Base-by-base conservation (phyloP, 2,888 invertebrate genomes). In the Harpalus rufipes region DNA sequence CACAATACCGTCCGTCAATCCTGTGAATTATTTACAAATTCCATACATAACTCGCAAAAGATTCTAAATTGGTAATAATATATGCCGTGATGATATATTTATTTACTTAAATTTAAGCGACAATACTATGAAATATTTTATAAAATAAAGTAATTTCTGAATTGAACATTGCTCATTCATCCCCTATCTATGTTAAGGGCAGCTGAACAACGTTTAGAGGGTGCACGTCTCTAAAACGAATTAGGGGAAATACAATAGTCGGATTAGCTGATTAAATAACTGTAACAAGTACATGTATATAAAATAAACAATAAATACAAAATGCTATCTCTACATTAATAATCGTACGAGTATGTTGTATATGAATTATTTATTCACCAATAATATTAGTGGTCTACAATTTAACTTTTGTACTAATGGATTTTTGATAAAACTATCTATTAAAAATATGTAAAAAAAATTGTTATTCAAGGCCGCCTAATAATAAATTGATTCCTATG, bases 201-300 rank as follows among this genome's bases (percentile, higher is more conserved):
- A 59, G 59, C 14, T 14, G 59, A 21, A 16, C 16, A n/a, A 59
- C 16, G 59, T 7, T 59, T 59, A 7, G 5, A 51, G 44, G 44
- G 44, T 10, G 44, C 44, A 51, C 32, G 44, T 51, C 12, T 51
- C 10, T 51, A 63, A 5, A 63, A 8, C 25, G 63, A 63, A 25
- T 63, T 63, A 25, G 63, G 63, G 63, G 61, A 61, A 21, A 63
- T 12, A 63, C 32, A 63, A 63, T 63, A 25, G 25, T 12, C 25
- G 32, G 32, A 63, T 63, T 63, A 63, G 25, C 21, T 63, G 21
- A 63, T 63, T 63, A 63, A 32, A 63, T 63, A 63, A 63, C 32
- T 63, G 63, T 21, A 63, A 63, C 63, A 63, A 25, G 63, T 32
- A 18, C 21, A 25, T 63, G 63, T 25, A 63, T 63, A 21, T 25